Evolutionary conservation across 1,140 invertebrate species (phyloP), one percentile per base, ranked within the genome.

Genomic region (Chironomus striatipennis): DNA sequence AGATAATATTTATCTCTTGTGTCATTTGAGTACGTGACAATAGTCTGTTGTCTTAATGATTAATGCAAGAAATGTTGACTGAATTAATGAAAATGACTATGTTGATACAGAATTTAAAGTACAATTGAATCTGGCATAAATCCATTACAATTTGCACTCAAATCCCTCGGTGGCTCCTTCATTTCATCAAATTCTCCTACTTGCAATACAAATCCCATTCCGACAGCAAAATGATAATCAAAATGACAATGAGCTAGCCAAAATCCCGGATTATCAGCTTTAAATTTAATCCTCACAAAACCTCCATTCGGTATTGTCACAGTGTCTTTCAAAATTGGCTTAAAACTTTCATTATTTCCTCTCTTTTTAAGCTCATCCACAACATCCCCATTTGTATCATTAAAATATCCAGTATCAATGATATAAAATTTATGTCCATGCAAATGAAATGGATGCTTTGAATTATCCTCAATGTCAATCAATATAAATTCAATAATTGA

Each of bases 141-240:
- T 34, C 24, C 24, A 57, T 57, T 57, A 57, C n/a, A 10, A 7
- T n/a, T 2, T 2, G 2, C 7, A 7, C 47, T n/a, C 10, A 57
- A 4, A 2, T 7, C 10, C 47, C 1, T 7, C n/a, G 47, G 47
- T 12, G 47, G 9, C n/a, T 57, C n/a, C 7, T 7, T 10, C 47
- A 57, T 57, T 57, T 85, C 82, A 73, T 73, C 76, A 0, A 75
- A n/a, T 24, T 82, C 78, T 0, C 84, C 86, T 18, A 88, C 81
- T 77, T 86, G 84, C 0, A 88, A 77, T 9, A 88, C 82, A 8
- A 87, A 83, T 43, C 83, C 81, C 77, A 88, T 81, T n/a, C 87
- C 87, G 10, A 83, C 81, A 0, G 85, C 82, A 78, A 86, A 84
- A 73, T 86, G 84, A 0, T 79, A 77, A 1, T 85, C 83, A 72